A percentile compares a stretch with the other conserved stretches of the same genome.
Conservation (phyloP, 2,113 vertebrate genomes). For the Bos javanicus region DNA sequence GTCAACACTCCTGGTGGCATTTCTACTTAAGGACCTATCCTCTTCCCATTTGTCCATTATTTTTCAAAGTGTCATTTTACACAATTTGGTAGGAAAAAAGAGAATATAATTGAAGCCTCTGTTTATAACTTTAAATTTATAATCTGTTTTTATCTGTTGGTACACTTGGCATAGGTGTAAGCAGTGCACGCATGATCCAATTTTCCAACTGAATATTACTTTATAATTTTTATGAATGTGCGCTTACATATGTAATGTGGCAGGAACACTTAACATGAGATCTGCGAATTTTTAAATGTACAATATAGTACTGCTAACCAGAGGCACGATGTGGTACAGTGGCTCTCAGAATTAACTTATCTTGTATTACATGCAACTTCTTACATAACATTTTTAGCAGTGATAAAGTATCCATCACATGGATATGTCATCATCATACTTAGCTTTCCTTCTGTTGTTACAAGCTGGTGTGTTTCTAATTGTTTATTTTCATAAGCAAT, state of each 20-base stretch:
- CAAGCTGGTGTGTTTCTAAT: background rate
- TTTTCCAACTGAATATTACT: background rate
- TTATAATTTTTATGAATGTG: background rate
- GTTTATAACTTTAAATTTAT: background rate
- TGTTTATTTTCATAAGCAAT: background rate
- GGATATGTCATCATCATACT: background rate
- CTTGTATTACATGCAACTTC: background rate
- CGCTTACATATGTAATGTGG: background rate
- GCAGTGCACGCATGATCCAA: background rate
- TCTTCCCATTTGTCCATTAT: background rate
- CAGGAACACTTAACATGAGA: background rate
- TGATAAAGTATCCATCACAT: background rate
- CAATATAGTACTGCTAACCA: background rate
- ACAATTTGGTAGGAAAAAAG: background rate
- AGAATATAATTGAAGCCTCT: background rate
- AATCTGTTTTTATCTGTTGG: background rate
- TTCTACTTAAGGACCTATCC: background rate
- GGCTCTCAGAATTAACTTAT: background rate
- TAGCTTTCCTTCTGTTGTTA: background rate
- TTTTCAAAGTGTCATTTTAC: background rate
- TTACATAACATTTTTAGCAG: background rate
- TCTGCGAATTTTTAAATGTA: background rate
- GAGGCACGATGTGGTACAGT: background rate
- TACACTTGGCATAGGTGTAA: background rate
- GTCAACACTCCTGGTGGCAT: conserved; percentile 4